phyloP scores from a whole-genome alignment of 2,113 vertebrate species.

The Indicator maculatus region DNA sequence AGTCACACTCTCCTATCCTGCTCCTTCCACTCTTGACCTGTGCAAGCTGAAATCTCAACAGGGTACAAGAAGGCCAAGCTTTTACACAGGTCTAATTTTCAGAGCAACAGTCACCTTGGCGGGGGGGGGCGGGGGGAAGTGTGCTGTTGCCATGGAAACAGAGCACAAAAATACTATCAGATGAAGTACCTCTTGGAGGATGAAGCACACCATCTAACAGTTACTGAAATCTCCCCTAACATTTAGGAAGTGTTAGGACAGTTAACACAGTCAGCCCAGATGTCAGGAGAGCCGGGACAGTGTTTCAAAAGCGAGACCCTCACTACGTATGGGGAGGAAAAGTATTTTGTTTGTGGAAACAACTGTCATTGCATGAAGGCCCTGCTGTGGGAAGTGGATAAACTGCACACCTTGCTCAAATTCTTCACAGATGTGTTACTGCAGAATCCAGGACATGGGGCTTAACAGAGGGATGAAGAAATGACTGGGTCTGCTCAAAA shows the following conservation, averaged over 20 bases:
- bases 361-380: background rate
- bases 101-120: background rate
- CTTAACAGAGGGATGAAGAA: background rate
- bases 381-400: background rate
- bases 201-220: background rate
- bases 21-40: background rate
- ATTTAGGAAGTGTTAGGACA: background rate
- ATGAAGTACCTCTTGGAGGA: background rate
- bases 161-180: background rate
- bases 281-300: background rate
- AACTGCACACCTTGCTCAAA: background rate
- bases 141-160: constrained; percentile 42
- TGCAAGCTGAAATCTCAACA: background rate
- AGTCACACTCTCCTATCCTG: background rate
- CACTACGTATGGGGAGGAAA: background rate
- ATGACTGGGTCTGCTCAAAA: background rate
- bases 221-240: background rate
- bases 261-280: background rate
- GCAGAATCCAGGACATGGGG: background rate
- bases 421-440: background rate
- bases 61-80: background rate
- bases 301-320: background rate
- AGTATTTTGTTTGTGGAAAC: background rate
- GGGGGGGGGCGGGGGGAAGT: background rate
- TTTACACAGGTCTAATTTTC: background rate